Evolutionary conservation across 2,797 vertebrate genomes (phyloP), one percentile per base, ranked within the genome.

Genomic region (Onychomys leucogaster): DNA sequence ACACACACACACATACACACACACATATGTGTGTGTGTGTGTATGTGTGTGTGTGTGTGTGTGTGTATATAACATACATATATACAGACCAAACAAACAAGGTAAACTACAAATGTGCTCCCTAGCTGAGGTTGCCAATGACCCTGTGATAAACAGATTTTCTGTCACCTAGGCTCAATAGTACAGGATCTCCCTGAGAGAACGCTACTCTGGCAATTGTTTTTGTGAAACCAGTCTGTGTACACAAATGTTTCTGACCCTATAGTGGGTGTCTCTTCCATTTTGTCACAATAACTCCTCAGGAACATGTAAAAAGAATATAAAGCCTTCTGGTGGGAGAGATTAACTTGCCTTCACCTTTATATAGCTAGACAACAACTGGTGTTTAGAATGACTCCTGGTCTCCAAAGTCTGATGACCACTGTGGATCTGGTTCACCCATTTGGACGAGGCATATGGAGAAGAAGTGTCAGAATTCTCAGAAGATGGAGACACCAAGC

Each of bases 371-470:
- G 32, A 41, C 21, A 59, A 25, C 23, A 94, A 29, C n/a, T 12
- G 10, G 12, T 61, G 2, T 3, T 17, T 75, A 32, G 37, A 16
- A 14, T 65, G 46, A 34, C 2, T 2, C 43, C 6, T 63, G 6
- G 0, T 63, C 32, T 76, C 2, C 10, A 81, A 23, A 37, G 23
- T 1, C 25, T 83, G 29, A 65, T 41, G 4, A 37, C 2, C 17
- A 19, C 25, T 46, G 52, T 65, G 10, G 10, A 29, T 76, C 43
- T 34, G 34, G 32, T n/a, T n/a, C n/a, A 43, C n/a, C 29, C 4
- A 61, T 27, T 4, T 11, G 4, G 43, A 19, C 1, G 5, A 78
- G 3, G 2, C 4, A 3, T 1, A 13, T n/a, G 5, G 37, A n/a
- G 46, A 49, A 17, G 46, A 19, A 25, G 32, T 16, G 19, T n/a